A percentile compares a stretch with the other conserved stretches of the same genome.
These are phyloP conservation scores for Pseudoips prasinana DNA, from an alignment of 2,888 invertebrate species.

Conservation along the genomic window DNA sequence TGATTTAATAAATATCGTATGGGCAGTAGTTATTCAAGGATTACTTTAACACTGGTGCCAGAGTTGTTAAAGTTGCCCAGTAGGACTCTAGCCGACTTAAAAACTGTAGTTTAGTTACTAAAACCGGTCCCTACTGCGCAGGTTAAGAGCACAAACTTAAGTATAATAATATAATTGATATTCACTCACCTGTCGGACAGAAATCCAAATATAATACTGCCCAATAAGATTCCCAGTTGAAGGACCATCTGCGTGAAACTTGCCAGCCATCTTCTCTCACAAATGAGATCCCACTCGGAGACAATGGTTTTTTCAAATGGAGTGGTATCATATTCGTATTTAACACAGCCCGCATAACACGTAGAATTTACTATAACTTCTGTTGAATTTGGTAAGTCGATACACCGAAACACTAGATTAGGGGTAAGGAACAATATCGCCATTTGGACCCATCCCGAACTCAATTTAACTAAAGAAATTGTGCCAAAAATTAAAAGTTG, in stretches of 20 bases:
- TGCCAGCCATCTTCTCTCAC: conserved; percentile 83
- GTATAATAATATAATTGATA: no score
- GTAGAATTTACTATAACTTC: conserved; percentile 44
- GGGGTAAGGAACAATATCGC: conserved; percentile 88
- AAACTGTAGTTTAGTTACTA: no score
- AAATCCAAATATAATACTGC: conserved; percentile 87
- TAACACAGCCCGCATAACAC: conserved; percentile 79
- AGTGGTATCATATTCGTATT: conserved; percentile 82
- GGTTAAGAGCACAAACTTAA: no score
- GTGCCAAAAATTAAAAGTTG: conserved; percentile 85
- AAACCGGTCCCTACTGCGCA: no score
- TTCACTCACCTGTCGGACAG: conserved; percentile 85
- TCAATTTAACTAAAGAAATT: conserved; percentile 87
- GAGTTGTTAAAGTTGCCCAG: no score
- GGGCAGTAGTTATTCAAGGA: no score
- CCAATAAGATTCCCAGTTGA: conserved; percentile 87
- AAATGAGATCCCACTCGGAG: conserved; percentile 89
- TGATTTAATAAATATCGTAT: no score
- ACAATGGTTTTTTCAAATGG: conserved; percentile 86
- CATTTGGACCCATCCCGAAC: conserved; percentile 90
- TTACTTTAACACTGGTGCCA: no score
- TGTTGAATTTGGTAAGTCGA: conserved; percentile 50
- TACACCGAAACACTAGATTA: conserved; percentile 78
- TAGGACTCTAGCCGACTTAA: no score
- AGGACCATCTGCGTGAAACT: conserved; percentile 88